Evolutionary conservation across 1,140 invertebrate genomes (phyloP), one percentile per base, ranked within the genome.

Genomic region (Drosophila burlai): DNA sequence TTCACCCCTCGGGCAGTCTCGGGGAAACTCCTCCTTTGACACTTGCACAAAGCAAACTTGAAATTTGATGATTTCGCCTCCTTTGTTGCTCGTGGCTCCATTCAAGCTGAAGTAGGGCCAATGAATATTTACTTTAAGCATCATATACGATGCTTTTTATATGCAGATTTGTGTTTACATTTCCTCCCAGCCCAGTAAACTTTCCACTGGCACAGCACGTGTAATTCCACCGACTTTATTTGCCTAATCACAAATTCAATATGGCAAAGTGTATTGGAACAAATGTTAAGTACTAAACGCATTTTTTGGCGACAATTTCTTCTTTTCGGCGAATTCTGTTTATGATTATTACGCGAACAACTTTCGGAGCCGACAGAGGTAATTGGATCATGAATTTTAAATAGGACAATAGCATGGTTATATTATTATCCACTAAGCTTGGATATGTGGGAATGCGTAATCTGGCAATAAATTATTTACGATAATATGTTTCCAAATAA

Each of bases 211-310:
- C 76, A 75, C 60, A 59, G 59, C 69, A 78, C 81, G 76, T 83
- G 84, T 87, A 84, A 87, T 89, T 71, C 78, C 73, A 61, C 60
- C 65, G 69, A 81, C 65, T 89, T 89, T 89, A 89, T 89, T 89
- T 89, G 69, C 85, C 84, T 89, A 89, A 89, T 89, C 85, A 81
- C 78, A 89, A 81, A 89, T 89, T 89, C 84, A 90, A 90, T 89
- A 89, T 85, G 74, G 47, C 78, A 90, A 81, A 89, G 84, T 89
- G 84, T 87, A 87, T 89, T 89, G 68, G 85, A 84, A 87, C 82
- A 87, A 87, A 87, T 87, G 67, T 11, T 29, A 61, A 74, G 71
- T 73, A 52, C 55, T 52, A 52, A 59, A 26, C 86, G 54, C 74
- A 75, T 65, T 81, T 65, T 54, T 40, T 31, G 34, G 57, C 50